phyloP scores from a whole-genome alignment of 1,140 invertebrate genomes.

The Drosophila kohkoa region DNA sequence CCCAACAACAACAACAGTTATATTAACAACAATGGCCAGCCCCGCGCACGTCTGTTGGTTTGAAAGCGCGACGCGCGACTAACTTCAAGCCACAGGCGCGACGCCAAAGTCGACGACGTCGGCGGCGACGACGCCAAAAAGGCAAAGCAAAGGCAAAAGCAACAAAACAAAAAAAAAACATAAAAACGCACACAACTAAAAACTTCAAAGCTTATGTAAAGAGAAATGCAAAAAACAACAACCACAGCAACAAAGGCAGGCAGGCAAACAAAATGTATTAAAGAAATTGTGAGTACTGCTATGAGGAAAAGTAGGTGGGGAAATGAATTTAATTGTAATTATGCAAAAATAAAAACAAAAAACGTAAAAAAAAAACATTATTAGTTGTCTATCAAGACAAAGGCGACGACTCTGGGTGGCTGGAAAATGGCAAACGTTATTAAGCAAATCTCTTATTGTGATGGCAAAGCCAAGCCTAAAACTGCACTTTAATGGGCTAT shows the following conservation, averaged over 20 bases:
- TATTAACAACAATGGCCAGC: conserved; percentile 7
- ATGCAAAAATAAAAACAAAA: conserved; percentile 21
- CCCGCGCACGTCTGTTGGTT: conserved; percentile 63
- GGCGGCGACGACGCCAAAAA: conserved; percentile 15
- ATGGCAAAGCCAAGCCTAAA: background rate
- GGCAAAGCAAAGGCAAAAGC: conserved; percentile 34
- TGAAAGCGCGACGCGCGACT: conserved; percentile 68
- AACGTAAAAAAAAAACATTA: conserved; percentile 19
- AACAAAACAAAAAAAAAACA: conserved; percentile 20
- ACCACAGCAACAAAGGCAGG: conserved; percentile 4
- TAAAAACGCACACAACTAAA: conserved; percentile 1
- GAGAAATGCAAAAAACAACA: conserved; percentile 52
- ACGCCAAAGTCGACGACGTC: conserved; percentile 33
- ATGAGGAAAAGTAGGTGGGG: conserved; percentile 54
- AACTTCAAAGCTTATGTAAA: conserved; percentile 59
- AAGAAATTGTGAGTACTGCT: conserved; percentile 52
- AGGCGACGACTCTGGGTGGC: conserved; percentile 1
- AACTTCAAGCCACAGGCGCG: conserved; percentile 50
- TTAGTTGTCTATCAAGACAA: conserved; percentile 24
- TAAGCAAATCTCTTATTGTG: conserved; percentile 8
- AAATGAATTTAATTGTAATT: conserved; percentile 56
- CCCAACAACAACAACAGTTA: background rate
- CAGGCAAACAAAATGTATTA: conserved; percentile 13
- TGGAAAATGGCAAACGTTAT: conserved; percentile 6
- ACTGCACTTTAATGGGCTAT: background rate